Evolutionary conservation across 2,888 invertebrate species (phyloP).

Genomic region (Macrosiphum euphorbiae): DNA sequence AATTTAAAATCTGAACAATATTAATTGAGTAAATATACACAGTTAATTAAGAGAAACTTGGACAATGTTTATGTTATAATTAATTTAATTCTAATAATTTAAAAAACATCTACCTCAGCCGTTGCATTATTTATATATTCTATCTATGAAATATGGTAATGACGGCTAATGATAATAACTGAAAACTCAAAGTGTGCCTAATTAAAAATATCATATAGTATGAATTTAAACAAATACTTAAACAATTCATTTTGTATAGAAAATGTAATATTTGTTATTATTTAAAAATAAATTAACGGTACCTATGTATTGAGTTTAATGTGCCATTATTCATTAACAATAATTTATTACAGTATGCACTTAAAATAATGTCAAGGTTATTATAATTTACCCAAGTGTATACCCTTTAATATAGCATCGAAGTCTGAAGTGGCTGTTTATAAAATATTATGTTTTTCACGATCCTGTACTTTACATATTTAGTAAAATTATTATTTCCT

Average conservation of each 20-base stretch:
- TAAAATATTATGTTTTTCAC: not conserved
- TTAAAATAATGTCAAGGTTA: conserved; percentile 45
- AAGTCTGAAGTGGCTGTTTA: not conserved
- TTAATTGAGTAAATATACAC: not conserved
- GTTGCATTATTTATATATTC: not conserved
- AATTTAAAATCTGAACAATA: not conserved
- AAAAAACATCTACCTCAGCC: not conserved
- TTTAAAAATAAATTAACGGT: not conserved
- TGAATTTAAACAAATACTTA: not conserved
- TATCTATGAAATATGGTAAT: not conserved
- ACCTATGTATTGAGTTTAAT: not conserved
- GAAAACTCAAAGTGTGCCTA: not conserved
- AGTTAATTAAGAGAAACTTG: not conserved
- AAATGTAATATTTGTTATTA: not conserved
- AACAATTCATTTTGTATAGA: not conserved
- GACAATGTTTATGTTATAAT: not conserved
- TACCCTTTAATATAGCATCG: conserved; percentile 2
- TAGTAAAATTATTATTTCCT: not conserved
- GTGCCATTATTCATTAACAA: not conserved
- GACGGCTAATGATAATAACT: not conserved
- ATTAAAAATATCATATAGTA: not conserved
- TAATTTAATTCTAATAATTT: not conserved
- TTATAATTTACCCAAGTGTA: conserved; percentile 12
- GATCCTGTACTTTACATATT: not conserved
- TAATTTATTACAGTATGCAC: not conserved